A percentile compares a stretch with the other conserved stretches of the same genome.
These are phyloP conservation scores for Empidonax traillii DNA, from an alignment of 2,113 vertebrate genomes.

Conservation along the genomic window DNA sequence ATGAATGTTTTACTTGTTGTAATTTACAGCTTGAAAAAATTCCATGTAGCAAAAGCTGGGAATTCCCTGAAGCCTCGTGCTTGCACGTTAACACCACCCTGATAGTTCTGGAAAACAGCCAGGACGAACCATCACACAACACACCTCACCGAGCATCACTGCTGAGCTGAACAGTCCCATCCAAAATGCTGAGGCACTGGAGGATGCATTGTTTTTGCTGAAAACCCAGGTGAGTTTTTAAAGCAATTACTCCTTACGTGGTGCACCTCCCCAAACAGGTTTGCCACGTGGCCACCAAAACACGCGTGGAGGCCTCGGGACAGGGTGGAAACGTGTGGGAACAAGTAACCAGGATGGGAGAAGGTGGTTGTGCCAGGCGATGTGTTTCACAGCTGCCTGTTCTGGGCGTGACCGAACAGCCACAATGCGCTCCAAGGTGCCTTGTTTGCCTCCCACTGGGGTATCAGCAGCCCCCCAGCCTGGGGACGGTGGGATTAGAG, in stretches of 20 bases:
- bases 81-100: fast-evolving
- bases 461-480: background rate
- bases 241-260: fast-evolving
- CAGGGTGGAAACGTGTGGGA: background rate
- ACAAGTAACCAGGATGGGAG: fast-evolving
- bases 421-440: fast-evolving
- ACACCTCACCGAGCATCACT: fast-evolving
- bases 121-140: fast-evolving
- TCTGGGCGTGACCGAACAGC: fast-evolving
- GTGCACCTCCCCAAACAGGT: background rate
- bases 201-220: background rate
- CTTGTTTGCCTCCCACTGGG: background rate
- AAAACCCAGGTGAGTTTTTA: background rate
- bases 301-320: background rate
- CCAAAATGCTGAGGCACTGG: fast-evolving
- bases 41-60: background rate
- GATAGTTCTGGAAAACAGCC: background rate
- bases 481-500: fast-evolving
- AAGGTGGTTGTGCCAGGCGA: fast-evolving
- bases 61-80: fast-evolving
- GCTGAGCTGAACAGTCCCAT: fast-evolving
- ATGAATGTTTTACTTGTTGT: background rate
- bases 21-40: background rate
- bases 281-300: background rate
- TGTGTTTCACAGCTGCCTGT: background rate